Evolutionary conservation across 1,140 invertebrate species (phyloP).

Genomic region (Geopemphigus sp.): DNA sequence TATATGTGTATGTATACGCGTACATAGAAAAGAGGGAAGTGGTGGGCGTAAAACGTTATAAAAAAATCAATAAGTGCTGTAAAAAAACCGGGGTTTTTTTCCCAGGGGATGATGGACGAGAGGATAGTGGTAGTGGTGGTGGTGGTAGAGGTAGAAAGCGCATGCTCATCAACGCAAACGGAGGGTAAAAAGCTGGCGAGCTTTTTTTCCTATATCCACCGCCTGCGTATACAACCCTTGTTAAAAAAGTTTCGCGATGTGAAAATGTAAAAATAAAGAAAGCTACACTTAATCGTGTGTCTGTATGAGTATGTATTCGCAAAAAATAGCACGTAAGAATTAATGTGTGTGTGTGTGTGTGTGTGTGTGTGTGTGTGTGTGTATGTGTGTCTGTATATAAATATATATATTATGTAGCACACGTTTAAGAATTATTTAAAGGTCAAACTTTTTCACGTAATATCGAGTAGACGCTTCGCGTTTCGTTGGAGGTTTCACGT

Average conservation of each 20-base stretch:
- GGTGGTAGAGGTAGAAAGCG: constrained; percentile 32
- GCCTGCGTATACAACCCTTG: constrained; percentile 31
- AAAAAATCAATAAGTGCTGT: constrained; percentile 49
- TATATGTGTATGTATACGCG: background rate
- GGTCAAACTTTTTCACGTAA: constrained; percentile 22
- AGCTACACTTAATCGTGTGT: constrained; percentile 40
- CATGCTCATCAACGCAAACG: constrained; percentile 49
- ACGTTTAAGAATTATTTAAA: constrained; percentile 16
- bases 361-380: no score
- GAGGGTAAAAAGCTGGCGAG: constrained; percentile 45
- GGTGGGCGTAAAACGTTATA: constrained; percentile 48
- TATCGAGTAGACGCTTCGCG: background rate
- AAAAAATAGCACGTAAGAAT: constrained; percentile 36
- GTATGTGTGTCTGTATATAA: no score
- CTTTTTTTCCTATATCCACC: constrained; percentile 11
- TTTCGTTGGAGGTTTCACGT: background rate
- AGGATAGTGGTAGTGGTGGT: constrained; percentile 11
- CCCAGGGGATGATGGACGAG: constrained; percentile 36
- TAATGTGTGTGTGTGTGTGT: no score
- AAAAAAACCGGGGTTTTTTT: constrained; percentile 47
- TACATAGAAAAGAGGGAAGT: constrained; percentile 4
- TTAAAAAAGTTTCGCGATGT: constrained; percentile 46
- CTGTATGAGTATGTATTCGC: background rate
- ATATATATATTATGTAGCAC: no score
- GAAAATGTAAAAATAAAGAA: constrained; percentile 29